These are phyloP conservation scores for Candoia aspera DNA, from an alignment of 2,113 vertebrate species.

Conservation along the genomic window DNA sequence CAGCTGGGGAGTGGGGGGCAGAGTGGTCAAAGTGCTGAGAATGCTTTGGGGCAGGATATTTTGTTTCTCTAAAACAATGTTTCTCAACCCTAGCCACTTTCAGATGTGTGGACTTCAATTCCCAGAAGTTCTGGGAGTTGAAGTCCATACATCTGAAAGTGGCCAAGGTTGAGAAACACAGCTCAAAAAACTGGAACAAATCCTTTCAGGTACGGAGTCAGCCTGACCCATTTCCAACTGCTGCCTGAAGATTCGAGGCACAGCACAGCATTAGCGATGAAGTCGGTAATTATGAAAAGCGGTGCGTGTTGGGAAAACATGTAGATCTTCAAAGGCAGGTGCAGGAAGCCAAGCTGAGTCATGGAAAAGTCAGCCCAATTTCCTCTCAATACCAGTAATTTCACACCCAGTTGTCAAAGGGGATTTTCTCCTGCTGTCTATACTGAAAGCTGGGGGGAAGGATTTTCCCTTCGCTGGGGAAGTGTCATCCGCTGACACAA, in stretches of 20 bases:
- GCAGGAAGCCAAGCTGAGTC: slow-evolving; percentile 19
- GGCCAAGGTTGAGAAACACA: no score
- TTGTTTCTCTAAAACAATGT: not conserved
- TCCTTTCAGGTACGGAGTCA: not conserved
- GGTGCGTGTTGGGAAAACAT: slow-evolving; percentile 32
- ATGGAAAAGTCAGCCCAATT: slow-evolving; percentile 9
- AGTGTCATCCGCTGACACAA: not conserved
- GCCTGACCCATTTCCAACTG: not conserved
- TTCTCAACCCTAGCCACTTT: no score
- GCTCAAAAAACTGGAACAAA: not conserved
- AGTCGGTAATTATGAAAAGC: slow-evolving; percentile 14
- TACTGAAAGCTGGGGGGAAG: slow-evolving; percentile 27
- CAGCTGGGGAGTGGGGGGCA: no score
- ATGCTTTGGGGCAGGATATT: not conserved
- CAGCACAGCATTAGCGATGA: slow-evolving; percentile 12
- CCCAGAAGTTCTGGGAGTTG: no score
- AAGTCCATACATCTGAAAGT: no score
- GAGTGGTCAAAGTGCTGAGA: not conserved
- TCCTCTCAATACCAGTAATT: slow-evolving; percentile 32
- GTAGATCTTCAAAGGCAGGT: slow-evolving; percentile 34
- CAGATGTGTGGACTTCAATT: no score
- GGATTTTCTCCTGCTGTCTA: slow-evolving; percentile 19
- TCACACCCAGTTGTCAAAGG: slow-evolving; percentile 12
- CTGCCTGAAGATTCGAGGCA: not conserved
- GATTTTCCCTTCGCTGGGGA: not conserved